Conservation (phyloP, 2,888 invertebrate genomes). For the Stenoptilia bipunctidactyla region DNA sequence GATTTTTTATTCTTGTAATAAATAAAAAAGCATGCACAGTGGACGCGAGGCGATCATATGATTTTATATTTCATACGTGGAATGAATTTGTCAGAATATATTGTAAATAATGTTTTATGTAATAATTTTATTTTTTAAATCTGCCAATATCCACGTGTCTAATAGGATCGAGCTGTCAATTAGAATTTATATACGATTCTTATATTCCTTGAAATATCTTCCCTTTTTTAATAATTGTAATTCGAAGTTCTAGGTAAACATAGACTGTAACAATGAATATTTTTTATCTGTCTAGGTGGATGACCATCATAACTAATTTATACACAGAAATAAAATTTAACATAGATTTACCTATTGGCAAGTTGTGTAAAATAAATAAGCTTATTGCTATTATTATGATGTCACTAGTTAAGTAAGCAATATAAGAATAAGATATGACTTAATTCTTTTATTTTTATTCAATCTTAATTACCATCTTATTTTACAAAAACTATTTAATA, state of each 20-base stretch:
- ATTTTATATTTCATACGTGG: slow-evolving; percentile 50
- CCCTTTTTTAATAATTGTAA: slow-evolving; percentile 27
- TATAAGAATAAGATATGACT: slow-evolving; percentile 68
- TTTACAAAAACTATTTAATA: too few relatives aligned
- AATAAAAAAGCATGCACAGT: slow-evolving; percentile 31
- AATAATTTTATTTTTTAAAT: slow-evolving; percentile 57
- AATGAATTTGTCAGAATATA: slow-evolving; percentile 53
- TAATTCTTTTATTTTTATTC: slow-evolving; percentile 33
- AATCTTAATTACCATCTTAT: too few relatives aligned
- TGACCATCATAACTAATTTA: slow-evolving; percentile 69
- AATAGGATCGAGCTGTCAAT: slow-evolving; percentile 63
- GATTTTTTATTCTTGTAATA: too few relatives aligned
- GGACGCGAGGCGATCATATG: slow-evolving; percentile 41
- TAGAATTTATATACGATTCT: slow-evolving; percentile 47
- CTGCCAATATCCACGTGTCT: slow-evolving; percentile 61
- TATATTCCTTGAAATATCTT: slow-evolving; percentile 64
- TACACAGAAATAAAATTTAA: slow-evolving; percentile 61
- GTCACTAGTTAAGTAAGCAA: slow-evolving; percentile 72
- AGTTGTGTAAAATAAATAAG: slow-evolving; percentile 71
- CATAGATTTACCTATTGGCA: slow-evolving; percentile 66
- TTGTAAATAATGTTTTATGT: slow-evolving; percentile 64
- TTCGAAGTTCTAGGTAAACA: slow-evolving; percentile 57
- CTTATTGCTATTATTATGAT: slow-evolving; percentile 69
- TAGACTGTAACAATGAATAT: slow-evolving; percentile 62
- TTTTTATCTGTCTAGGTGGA: slow-evolving; percentile 69